Evolutionary conservation across 2,113 vertebrate species (phyloP).

Genomic region (human): DNA sequence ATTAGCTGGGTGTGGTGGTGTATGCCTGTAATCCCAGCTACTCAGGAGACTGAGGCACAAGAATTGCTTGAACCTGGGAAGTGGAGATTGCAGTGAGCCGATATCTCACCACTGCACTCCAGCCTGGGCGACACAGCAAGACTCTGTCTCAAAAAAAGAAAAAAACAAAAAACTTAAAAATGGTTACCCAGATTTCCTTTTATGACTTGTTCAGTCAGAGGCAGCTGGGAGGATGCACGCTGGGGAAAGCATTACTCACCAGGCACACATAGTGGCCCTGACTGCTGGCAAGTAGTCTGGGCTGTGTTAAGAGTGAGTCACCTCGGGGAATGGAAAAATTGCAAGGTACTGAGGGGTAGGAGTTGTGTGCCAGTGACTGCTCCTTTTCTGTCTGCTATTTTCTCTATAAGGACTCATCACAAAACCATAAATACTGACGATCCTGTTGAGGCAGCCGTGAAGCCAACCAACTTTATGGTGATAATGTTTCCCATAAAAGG

Average conservation of each 20-base stretch:
- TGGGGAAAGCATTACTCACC: conserved; percentile 79
- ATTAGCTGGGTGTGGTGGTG: no score
- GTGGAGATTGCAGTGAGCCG: no score
- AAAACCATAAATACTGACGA: conserved; percentile 4
- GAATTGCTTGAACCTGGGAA: no score
- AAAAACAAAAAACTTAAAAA: not conserved
- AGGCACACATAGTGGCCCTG: conserved; percentile 47
- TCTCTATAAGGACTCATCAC: conserved; percentile 1
- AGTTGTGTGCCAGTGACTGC: not conserved
- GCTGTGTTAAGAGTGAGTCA: conserved; percentile 72
- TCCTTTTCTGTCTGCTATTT: conserved; percentile 2
- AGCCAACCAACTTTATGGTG: not conserved
- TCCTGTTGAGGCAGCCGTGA: not conserved
- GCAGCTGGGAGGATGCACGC: not conserved
- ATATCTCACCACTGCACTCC: no score
- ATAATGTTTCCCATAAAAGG: not conserved
- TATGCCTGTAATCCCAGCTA: no score
- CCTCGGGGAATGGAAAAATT: conserved; percentile 33
- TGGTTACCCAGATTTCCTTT: conserved; percentile 71
- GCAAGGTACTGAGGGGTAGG: not conserved
- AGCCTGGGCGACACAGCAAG: no score
- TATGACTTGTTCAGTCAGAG: conserved; percentile 59
- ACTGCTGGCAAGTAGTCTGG: not conserved
- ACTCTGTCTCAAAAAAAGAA: no score
- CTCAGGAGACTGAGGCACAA: not conserved